phyloP scores from a whole-genome alignment of 2,888 invertebrate species.

The Cephus spinipes region DNA sequence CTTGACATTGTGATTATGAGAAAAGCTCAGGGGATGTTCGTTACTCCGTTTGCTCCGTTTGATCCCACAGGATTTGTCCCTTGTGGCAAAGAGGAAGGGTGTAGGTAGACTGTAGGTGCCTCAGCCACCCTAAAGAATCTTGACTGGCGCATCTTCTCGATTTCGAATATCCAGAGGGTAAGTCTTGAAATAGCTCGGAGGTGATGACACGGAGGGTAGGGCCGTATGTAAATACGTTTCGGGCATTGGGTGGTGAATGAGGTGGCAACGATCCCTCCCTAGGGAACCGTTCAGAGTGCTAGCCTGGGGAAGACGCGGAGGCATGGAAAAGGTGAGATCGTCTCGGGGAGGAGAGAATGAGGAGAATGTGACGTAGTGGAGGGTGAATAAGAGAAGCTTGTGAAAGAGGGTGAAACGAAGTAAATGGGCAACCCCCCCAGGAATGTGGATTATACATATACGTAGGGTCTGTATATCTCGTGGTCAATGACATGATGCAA shows the following conservation, averaged over 20 bases:
- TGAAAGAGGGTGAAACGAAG: no score
- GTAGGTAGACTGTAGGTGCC: no score
- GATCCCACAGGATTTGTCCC: no score
- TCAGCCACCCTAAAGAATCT: no score
- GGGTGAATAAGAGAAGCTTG: no score
- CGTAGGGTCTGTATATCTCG: not conserved
- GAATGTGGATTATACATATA: not conserved
- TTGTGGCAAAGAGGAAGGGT: no score
- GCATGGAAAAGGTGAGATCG: constrained; percentile 25
- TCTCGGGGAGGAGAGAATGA: not conserved
- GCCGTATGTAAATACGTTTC: constrained; percentile 51
- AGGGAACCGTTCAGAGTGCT: constrained; percentile 36
- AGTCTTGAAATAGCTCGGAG: constrained; percentile 9
- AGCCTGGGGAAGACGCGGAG: constrained; percentile 12
- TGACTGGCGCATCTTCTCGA: not conserved
- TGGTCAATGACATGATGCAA: not conserved
- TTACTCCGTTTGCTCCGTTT: no score
- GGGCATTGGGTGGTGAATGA: constrained; percentile 43
- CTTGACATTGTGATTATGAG: no score
- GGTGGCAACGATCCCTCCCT: constrained; percentile 50
- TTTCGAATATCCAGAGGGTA: constrained; percentile 1
- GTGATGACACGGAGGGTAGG: constrained; percentile 23
- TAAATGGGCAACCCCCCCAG: not conserved
- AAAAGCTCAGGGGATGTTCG: no score
- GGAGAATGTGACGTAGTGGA: no score